phyloP scores from a whole-genome alignment of 2,113 vertebrate genomes.

The Hippolais icterina region DNA sequence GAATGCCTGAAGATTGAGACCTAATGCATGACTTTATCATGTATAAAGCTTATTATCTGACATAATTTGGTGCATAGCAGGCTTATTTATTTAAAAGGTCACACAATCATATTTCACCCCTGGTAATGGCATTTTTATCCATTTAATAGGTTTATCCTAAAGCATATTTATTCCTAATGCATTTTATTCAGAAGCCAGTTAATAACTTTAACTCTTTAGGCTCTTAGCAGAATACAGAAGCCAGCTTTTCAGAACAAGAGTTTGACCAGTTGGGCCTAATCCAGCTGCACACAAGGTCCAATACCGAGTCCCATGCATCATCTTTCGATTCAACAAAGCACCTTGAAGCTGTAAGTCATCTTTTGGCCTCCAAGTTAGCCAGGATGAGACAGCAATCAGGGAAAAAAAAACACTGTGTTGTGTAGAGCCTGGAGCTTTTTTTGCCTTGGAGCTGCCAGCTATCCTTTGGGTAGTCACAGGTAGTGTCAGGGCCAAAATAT shows the following conservation, averaged over 20 bases:
- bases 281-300: background rate
- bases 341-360: background rate
- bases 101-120: constrained; percentile 59
- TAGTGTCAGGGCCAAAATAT: background rate
- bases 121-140: constrained; percentile 67
- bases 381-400: background rate
- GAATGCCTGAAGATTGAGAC: constrained; percentile 43
- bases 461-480: background rate
- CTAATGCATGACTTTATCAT: constrained; percentile 46
- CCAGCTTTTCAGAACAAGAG: background rate
- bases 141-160: constrained; percentile 65
- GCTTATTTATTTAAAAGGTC: constrained; percentile 70
- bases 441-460: background rate
- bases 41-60: constrained; percentile 65
- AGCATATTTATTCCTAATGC: constrained; percentile 55
- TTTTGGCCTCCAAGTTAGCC: background rate
- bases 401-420: background rate
- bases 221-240: background rate
- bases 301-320: background rate
- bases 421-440: background rate
- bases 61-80: constrained; percentile 58
- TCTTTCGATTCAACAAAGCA: background rate
- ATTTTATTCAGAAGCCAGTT: constrained; percentile 45
- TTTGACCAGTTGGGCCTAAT: background rate
- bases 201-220: constrained; percentile 44